Evolutionary conservation across 2,888 invertebrate genomes (phyloP), one percentile per base, ranked within the genome.

Genomic region (Autographa gamma): DNA sequence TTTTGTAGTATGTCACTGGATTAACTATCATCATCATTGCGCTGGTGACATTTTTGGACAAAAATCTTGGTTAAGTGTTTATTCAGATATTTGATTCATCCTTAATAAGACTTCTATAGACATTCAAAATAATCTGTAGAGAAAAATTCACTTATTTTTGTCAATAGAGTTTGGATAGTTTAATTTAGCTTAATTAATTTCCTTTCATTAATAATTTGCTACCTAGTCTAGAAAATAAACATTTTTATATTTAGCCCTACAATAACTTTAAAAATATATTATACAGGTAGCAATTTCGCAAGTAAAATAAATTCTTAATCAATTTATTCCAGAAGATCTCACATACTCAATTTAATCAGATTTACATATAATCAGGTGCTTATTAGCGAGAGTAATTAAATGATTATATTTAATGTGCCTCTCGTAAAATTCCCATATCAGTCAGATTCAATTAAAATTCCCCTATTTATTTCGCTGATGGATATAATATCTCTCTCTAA

Each of bases 361-460:
- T 56, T 56, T 25, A 11, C 54, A 19, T 54, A 54, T 54, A 54
- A 54, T 19, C 54, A 56, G 54, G 54, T 56, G 25, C 54, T 56
- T 56, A 56, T 56, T 56, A 56, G 54, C 54, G 54, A 56, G 54
- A 56, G 25, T 56, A 56, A 56, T 56, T 56, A 25, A 56, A 56
- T 56, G 54, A 56, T 19, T 54, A 18, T 54, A 18, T 18, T 19
- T 54, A 54, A 54, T 54, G 18, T 54, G 13, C 54, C 54, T 25
- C 54, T 56, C 54, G 25, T 25, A 19, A 56, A 56, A 56, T 56
- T 25, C 25, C 25, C 25, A 25, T 25, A 54, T 54, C 9, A 13
- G 54, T 9, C 2, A 19, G 19, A 56, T 19, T 19, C 25, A 4
- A 56, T 56, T 25, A 56, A 56, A 19, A 25, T 56, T 56, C 9